phyloP scores from a whole-genome alignment of 2,888 invertebrate genomes.

The Xestia sexstrigata region DNA sequence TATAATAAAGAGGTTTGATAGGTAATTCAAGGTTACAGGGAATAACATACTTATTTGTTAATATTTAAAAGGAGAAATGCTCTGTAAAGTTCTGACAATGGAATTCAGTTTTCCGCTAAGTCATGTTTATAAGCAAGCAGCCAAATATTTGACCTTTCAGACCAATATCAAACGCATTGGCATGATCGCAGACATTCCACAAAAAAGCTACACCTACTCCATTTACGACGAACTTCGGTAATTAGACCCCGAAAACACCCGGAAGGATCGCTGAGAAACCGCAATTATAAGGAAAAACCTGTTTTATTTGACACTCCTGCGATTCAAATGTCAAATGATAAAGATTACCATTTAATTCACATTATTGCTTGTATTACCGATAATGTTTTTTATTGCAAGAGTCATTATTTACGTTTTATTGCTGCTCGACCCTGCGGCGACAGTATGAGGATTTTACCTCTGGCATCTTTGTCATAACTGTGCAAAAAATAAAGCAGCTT shows the following conservation, averaged over 20 bases:
- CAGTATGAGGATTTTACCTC: slow-evolving; percentile 19
- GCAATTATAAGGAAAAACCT: slow-evolving; percentile 52
- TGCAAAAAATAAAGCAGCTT: background rate
- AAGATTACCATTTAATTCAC: slow-evolving; percentile 51
- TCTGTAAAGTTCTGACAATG: background rate
- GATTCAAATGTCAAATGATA: slow-evolving; percentile 59
- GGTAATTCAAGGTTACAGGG: too few relatives aligned
- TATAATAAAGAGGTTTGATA: background rate
- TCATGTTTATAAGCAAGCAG: background rate
- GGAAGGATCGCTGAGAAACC: slow-evolving; percentile 15
- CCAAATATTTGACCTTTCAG: background rate
- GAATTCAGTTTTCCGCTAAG: background rate
- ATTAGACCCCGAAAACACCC: slow-evolving; percentile 50
- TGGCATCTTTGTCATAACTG: background rate
- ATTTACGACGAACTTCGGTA: slow-evolving; percentile 19
- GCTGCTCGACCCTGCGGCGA: slow-evolving; percentile 32
- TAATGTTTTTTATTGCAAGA: slow-evolving; percentile 47
- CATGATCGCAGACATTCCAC: slow-evolving; percentile 1
- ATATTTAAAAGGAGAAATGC: background rate
- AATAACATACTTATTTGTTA: too few relatives aligned
- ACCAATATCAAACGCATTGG: background rate
- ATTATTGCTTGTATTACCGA: slow-evolving; percentile 39
- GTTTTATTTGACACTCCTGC: slow-evolving; percentile 48
- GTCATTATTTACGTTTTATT: slow-evolving; percentile 57
- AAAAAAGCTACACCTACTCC: slow-evolving; percentile 30